Conservation (phyloP, 92 coral and sea anemone genomes). For the Montipora capitata region DNA sequence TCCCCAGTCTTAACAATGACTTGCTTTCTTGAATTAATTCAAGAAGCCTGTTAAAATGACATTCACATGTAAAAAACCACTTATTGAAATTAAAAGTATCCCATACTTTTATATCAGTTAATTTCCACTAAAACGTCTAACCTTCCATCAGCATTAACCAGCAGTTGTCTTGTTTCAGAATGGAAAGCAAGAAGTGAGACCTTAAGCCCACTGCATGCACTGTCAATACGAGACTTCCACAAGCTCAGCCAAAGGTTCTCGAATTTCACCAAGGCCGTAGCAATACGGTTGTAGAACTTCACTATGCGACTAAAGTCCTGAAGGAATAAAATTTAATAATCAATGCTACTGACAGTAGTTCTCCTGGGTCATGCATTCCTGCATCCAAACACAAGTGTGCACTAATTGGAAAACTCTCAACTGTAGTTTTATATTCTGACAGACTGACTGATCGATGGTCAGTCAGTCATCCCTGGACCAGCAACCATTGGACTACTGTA, state of each 20-base stretch:
- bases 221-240: constrained; percentile 97
- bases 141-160: constrained; percentile 99
- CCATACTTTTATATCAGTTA: not conserved
- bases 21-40: constrained; percentile 97
- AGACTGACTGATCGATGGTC: not conserved
- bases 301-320: constrained; percentile 98
- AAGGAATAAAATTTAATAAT: not conserved
- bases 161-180: constrained; percentile 83
- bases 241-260: constrained; percentile 97
- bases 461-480: too few species aligned
- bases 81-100: not conserved
- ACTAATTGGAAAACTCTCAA: too few species aligned
- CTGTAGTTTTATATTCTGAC: not conserved
- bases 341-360: too few species aligned
- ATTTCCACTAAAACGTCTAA: not conserved
- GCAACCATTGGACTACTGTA: too few species aligned
- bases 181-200: constrained; percentile 86
- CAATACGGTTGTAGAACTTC: constrained; percentile 97
- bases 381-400: not conserved
- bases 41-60: constrained; percentile 70
- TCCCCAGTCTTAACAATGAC: constrained; percentile 89
- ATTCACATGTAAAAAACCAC: not conserved
- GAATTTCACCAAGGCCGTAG: constrained; percentile 97
- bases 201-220: constrained; percentile 89
- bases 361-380: not conserved